A percentile compares a stretch with the other conserved stretches of the same genome.
Conservation (phyloP, 2,797 vertebrate genomes). For the Sus cebifrons region DNA sequence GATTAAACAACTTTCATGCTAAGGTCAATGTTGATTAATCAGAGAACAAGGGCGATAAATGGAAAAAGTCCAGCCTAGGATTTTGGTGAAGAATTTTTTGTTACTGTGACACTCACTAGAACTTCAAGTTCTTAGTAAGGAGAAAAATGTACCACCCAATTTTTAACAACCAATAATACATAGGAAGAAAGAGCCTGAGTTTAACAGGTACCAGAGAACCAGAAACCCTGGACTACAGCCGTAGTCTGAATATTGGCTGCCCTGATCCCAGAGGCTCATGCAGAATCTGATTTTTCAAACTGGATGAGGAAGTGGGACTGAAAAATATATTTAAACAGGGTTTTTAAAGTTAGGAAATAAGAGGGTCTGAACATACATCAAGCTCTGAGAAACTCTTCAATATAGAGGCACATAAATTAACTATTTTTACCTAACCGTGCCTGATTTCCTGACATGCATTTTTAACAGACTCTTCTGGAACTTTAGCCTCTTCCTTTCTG, state of each 20-base stretch:
- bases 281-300: constrained; percentile 63
- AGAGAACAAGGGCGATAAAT: neutral
- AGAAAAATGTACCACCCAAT: neutral
- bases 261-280: constrained; percentile 54
- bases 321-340: constrained; percentile 69
- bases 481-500: neutral
- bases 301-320: constrained; percentile 57
- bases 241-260: neutral
- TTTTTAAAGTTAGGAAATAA: constrained; percentile 73
- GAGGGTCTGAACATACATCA: constrained; percentile 71
- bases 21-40: neutral
- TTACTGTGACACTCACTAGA: neutral
- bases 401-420: constrained; percentile 44
- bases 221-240: neutral
- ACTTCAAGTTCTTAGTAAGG: constrained; percentile 48
- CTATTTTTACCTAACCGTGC: constrained; percentile 10
- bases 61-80: neutral
- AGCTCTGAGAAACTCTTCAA: constrained; percentile 65
- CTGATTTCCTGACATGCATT: neutral
- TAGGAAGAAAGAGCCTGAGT: neutral
- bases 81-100: neutral
- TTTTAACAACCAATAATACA: constrained; percentile 53
- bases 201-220: constrained; percentile 66
- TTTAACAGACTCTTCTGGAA: neutral
- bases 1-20: neutral